phyloP scores from a whole-genome alignment of 2,797 vertebrate species.

The Hephaestus fuliginosus region DNA sequence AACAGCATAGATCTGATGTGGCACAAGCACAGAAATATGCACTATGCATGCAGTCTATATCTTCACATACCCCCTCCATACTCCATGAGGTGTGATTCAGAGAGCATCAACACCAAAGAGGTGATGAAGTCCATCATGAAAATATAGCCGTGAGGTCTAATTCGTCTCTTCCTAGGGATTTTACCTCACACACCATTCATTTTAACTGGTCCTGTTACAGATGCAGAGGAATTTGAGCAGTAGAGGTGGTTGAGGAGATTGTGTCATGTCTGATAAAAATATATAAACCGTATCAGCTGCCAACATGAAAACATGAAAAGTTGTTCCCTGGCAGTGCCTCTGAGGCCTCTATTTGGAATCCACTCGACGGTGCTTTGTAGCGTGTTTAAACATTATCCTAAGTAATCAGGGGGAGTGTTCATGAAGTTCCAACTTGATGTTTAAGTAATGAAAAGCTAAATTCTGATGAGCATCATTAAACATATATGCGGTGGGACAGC shows the following conservation, averaged over 20 bases:
- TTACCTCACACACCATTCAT: conserved; percentile 19
- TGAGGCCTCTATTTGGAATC: conserved; percentile 66
- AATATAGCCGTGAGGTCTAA: conserved; percentile 33
- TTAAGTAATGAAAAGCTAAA: conserved; percentile 79
- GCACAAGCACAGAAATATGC: conserved; percentile 19
- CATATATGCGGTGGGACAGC: conserved; percentile 79
- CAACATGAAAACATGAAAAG: conserved; percentile 68
- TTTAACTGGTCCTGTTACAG: conserved; percentile 21
- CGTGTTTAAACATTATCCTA: conserved; percentile 74
- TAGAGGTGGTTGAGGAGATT: conserved; percentile 46
- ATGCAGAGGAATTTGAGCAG: conserved; percentile 28
- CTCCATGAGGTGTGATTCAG: conserved; percentile 50
- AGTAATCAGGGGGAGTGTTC: conserved; percentile 69
- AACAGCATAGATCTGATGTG: conserved; percentile 12
- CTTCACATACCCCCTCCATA: conserved; percentile 42
- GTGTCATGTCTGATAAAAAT: conserved; percentile 61
- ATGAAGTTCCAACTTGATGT: conserved; percentile 72
- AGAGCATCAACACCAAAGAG: conserved; percentile 18
- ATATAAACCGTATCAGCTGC: conserved; percentile 59
- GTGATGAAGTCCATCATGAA: conserved; percentile 26
- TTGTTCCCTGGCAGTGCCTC: conserved; percentile 68
- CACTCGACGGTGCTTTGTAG: conserved; percentile 69
- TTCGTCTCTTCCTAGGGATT: conserved; percentile 22
- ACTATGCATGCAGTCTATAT: conserved; percentile 18
- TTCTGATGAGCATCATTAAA: conserved; percentile 78